phyloP scores from a whole-genome alignment of 2,113 vertebrate genomes.

The Campylomormyrus numenius region DNA sequence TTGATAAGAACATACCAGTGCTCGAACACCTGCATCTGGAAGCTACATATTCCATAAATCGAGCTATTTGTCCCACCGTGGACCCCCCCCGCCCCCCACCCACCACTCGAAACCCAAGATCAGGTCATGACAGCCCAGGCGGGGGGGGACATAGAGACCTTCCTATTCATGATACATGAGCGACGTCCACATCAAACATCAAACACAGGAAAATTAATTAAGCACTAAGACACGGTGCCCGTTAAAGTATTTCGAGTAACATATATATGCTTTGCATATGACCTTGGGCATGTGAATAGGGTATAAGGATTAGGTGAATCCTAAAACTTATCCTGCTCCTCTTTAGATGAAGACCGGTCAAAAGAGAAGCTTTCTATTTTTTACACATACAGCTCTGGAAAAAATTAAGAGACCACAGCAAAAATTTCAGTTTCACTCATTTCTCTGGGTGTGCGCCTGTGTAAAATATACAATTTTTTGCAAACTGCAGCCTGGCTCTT shows the following conservation, averaged over 20 bases:
- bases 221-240: neutral
- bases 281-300: neutral
- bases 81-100: neutral
- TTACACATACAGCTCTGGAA: neutral
- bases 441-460: neutral
- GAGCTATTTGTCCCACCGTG: neutral
- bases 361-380: neutral
- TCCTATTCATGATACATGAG: neutral
- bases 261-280: constrained; percentile 2
- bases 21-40: constrained; percentile 7
- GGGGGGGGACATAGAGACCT: neutral
- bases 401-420: neutral
- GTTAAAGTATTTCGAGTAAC: neutral
- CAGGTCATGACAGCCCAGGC: neutral
- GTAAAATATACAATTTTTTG: too few relatives aligned
- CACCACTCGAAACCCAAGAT: neutral
- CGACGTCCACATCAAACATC: neutral
- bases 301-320: neutral
- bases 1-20: neutral
- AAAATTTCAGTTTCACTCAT: neutral
- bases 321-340: neutral
- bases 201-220: neutral
- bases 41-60: neutral
- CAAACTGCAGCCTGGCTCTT: neutral
- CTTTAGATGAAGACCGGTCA: neutral